Percentiles rank a stretch among this genome's conserved stretches.
Conservation (phyloP, 2,797 vertebrate species). For the Poecilia picta region DNA sequence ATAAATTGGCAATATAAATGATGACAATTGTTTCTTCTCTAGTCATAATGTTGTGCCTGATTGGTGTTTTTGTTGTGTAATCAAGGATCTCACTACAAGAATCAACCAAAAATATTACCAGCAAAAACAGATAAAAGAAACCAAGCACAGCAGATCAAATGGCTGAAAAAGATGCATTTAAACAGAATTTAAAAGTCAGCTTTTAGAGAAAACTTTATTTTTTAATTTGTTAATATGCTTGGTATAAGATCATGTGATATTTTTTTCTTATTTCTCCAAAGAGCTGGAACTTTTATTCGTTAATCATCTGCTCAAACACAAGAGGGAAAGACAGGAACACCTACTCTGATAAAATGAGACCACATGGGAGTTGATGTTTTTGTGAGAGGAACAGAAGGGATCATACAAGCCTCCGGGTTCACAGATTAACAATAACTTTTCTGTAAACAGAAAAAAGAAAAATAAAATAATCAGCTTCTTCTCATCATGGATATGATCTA, state of each 20-base stretch:
- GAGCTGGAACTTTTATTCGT: conserved; percentile 14
- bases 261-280: conserved; percentile 15
- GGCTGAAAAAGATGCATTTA: neutral
- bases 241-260: conserved; percentile 24
- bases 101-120: neutral
- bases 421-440: conserved; percentile 21
- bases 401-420: conserved; percentile 16
- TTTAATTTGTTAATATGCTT: conserved; percentile 37
- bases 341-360: conserved; percentile 24
- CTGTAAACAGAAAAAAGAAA: neutral
- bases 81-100: neutral
- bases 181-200: conserved; percentile 3
- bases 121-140: neutral
- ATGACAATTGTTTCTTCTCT: neutral
- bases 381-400: conserved; percentile 9
- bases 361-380: neutral
- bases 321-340: conserved; percentile 2
- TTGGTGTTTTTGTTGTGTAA: neutral
- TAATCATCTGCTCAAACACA: neutral
- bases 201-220: conserved; percentile 23
- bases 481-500: conserved; percentile 57
- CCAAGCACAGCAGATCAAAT: neutral
- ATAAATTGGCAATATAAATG: neutral
- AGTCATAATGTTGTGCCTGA: neutral
- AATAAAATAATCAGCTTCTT: conserved; percentile 34